Evolutionary conservation across 1,140 invertebrate genomes (phyloP).

Genomic region (Rhizoglyphus robini): DNA sequence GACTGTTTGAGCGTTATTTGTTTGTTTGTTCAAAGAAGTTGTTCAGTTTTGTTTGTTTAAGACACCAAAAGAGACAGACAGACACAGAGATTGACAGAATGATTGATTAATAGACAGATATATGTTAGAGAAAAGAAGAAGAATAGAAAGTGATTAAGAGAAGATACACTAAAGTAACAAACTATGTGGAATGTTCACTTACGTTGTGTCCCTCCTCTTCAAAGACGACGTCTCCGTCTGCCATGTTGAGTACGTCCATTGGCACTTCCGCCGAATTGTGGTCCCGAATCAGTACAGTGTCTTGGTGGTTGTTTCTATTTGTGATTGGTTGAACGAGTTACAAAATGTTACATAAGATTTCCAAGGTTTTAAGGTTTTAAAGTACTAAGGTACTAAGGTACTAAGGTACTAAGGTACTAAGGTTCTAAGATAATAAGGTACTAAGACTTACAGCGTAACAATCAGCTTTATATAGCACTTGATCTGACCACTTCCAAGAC

Average conservation of each 20-base stretch:
- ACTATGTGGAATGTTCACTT: neutral
- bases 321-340: neutral
- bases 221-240: slow-evolving; percentile 7
- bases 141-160: neutral
- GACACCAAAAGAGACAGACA: too few relatives aligned
- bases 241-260: neutral
- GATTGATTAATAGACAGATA: too few relatives aligned
- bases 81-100: too few relatives aligned
- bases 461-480: slow-evolving; percentile 40
- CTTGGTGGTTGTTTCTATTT: slow-evolving; percentile 6
- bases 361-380: neutral
- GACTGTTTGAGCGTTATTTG: neutral
- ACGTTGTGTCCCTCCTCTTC: slow-evolving; percentile 4
- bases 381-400: neutral
- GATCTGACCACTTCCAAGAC: slow-evolving; percentile 39
- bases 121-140: slow-evolving; percentile 8
- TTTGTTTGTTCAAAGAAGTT: neutral
- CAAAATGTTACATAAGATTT: neutral
- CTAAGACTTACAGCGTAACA: slow-evolving; percentile 36
- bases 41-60: too few relatives aligned
- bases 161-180: neutral
- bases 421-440: neutral
- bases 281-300: neutral
- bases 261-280: neutral
- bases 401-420: neutral